A percentile compares a stretch with the other conserved stretches of the same genome.
These are phyloP conservation scores for Parus major DNA, from an alignment of 2,113 vertebrate species.

Conservation along the genomic window DNA sequence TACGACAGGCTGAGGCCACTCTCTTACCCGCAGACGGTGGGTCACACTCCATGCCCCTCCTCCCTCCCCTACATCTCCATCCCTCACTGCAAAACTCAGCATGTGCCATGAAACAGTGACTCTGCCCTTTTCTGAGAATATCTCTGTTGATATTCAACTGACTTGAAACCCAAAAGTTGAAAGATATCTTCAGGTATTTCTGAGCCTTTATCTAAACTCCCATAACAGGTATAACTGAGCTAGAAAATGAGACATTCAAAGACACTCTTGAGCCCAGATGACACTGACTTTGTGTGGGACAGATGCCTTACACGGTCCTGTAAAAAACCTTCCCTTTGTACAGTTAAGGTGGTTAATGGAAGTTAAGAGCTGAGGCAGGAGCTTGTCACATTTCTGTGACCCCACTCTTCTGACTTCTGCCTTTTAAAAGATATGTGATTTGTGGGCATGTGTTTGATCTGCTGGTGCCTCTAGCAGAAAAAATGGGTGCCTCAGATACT, in stretches of 20 bases:
- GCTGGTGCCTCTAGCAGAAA: neutral
- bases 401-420: neutral
- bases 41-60: neutral
- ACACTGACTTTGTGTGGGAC: neutral
- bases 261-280: neutral
- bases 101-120: neutral
- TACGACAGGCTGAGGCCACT: slow-evolving; percentile 86
- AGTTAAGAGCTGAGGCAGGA: neutral
- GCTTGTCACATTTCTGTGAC: neutral
- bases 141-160: neutral
- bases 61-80: neutral
- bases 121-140: neutral
- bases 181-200: neutral
- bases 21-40: slow-evolving; percentile 83
- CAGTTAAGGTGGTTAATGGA: neutral
- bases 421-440: neutral
- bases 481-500: neutral
- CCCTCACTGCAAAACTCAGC: neutral
- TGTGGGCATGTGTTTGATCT: neutral
- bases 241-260: neutral
- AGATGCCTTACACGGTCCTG: neutral
- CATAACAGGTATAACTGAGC: neutral
- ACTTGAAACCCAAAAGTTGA: neutral
- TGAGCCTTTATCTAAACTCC: neutral
- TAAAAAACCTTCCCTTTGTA: neutral